These are phyloP conservation scores for Drosophila neonasuta DNA, from an alignment of 2,888 invertebrate genomes.

Conservation along the genomic window DNA sequence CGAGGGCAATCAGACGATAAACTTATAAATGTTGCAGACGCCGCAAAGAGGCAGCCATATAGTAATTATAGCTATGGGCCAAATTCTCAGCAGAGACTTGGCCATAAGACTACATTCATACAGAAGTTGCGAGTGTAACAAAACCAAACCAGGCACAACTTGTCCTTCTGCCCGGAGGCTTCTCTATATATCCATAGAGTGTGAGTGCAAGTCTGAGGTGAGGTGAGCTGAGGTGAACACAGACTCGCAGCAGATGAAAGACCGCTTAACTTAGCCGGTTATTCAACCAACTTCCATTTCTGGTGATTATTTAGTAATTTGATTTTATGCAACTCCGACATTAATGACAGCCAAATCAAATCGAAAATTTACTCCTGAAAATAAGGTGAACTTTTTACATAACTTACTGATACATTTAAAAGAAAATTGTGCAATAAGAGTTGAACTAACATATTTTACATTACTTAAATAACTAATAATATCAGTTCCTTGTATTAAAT, in stretches of 20 bases:
- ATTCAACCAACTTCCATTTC: conserved; percentile 42
- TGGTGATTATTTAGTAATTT: conserved; percentile 51
- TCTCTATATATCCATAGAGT: conserved; percentile 5
- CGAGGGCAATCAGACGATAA: conserved; percentile 74
- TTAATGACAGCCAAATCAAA: conserved; percentile 37
- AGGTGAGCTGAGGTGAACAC: conserved; percentile 28
- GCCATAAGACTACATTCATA: conserved; percentile 20
- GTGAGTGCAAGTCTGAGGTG: neutral
- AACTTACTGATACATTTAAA: neutral
- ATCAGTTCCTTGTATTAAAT: no score
- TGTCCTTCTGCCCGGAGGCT: conserved; percentile 17
- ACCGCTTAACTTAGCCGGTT: conserved; percentile 46
- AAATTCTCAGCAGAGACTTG: conserved; percentile 51
- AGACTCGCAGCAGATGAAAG: conserved; percentile 29
- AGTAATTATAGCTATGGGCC: conserved; percentile 72
- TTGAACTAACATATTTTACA: no score
- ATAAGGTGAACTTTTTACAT: neutral
- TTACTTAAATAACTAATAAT: no score
- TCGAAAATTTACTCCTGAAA: conserved; percentile 15
- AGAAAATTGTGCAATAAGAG: no score
- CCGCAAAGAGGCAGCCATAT: conserved; percentile 75
- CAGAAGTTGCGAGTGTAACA: conserved; percentile 8
- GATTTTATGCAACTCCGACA: conserved; percentile 33
- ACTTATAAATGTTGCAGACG: conserved; percentile 76
- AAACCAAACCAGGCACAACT: conserved; percentile 18